Base-by-base conservation (phyloP, 2,888 invertebrate species). In the Eupithecia dodoneata region DNA sequence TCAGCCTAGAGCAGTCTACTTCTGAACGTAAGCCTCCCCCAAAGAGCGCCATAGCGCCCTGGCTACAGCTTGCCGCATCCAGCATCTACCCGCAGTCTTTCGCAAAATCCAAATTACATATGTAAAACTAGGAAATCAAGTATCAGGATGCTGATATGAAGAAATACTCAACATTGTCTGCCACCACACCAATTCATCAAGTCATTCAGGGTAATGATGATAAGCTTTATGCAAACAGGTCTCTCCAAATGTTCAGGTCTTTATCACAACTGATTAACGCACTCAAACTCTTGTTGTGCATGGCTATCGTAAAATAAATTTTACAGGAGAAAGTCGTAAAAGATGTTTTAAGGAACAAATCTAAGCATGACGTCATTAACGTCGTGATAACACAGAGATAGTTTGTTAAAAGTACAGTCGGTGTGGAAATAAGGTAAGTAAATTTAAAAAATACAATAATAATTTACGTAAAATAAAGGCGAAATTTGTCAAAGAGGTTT, bases 351-450 rank as follows among this genome's bases (percentile, higher is more conserved):
- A 73, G 71, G 67, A 75, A 80, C 75, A 81, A 83, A 80, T 80
- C 78, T 77, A 76, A 66, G 49, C 74, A 66, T 84, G 80, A 80
- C 76, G 80, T 77, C 80, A 79, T 73, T 78, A 76, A 75, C 52
- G 71, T 75, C 73, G 45, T 77, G 79, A 79, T 78, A 79, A 79
- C 63, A 71, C 55, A 12, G 66, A 49, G 47, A 45, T 12, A 70
- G 45, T 44, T 67, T 67, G 66, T 3, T 4, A 5, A 12, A 5
- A 0, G 41, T 66, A 70, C 69, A 70, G 47, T 70, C 69, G 55
- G 67, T n/a, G 41, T 44, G 3, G 42, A n/a, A 45, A 67, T 66
- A 42, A 41, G 4, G 30, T 63, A n/a, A n/a, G 30, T 30, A n/a
- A n/a, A 55, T n/a, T n/a, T 9, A n/a, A 6, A 15, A 52, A 13